A percentile compares a stretch with the other conserved stretches of the same genome.
Conservation (phyloP, 2,888 invertebrate species). For the Drosophila falleni region DNA sequence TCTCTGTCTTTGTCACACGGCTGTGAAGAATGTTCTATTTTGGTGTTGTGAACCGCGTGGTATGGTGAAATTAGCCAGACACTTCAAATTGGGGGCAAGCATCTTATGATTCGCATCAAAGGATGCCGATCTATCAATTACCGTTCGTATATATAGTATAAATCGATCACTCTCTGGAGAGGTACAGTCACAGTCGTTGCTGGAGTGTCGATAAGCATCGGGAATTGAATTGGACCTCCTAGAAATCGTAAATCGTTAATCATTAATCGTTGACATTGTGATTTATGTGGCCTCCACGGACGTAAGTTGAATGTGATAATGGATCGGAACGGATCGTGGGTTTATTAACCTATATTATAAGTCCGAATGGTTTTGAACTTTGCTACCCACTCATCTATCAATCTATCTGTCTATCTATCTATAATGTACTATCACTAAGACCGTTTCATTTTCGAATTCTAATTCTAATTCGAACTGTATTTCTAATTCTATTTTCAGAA, state of each 20-base stretch:
- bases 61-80: constrained; percentile 51
- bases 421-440: constrained; percentile 28
- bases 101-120: constrained; percentile 23
- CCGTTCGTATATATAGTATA: constrained; percentile 3
- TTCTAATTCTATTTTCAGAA: constrained; percentile 74
- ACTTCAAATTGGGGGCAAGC: constrained; percentile 25
- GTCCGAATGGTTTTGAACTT: constrained; percentile 48
- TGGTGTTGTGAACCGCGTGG: constrained; percentile 44
- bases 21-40: constrained; percentile 52
- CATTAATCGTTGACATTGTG: constrained; percentile 39
- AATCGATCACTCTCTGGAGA: constrained; percentile 3
- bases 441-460: background rate
- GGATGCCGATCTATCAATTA: constrained; percentile 13
- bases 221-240: constrained; percentile 6
- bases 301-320: constrained; percentile 4
- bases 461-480: background rate
- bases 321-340: constrained; percentile 37
- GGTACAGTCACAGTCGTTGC: background rate
- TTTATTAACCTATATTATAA: constrained; percentile 72
- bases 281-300: constrained; percentile 27
- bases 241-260: background rate
- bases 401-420: background rate
- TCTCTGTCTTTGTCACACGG: background rate
- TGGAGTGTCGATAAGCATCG: constrained; percentile 4
- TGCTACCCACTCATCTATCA: constrained; percentile 8